These are phyloP conservation scores for Liolophura sinensis DNA, from an alignment of 1,140 invertebrate genomes.

Conservation along the genomic window DNA sequence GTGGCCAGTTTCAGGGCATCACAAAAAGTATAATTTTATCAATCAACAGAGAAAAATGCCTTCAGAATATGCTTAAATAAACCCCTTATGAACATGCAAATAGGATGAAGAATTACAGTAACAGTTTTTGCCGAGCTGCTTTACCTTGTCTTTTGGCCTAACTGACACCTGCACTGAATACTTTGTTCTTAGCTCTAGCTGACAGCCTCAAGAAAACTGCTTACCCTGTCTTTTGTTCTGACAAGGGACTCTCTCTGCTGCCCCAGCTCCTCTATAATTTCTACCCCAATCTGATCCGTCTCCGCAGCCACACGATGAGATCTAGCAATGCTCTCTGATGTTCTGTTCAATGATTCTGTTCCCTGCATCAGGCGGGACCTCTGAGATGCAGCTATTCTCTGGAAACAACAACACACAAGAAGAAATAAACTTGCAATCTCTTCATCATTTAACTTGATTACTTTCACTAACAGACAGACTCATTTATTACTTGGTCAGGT, in stretches of 20 bases:
- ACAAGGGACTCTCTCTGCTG: slow-evolving; percentile 68
- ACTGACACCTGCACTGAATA: not conserved
- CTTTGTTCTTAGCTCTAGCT: not conserved
- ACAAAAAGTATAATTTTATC: no score
- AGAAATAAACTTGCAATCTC: not conserved
- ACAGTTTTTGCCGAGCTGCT: not conserved
- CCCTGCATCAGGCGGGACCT: slow-evolving; percentile 49
- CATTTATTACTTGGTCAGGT: no score
- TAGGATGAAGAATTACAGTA: no score
- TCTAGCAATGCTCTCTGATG: slow-evolving; percentile 69
- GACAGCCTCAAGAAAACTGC: no score
- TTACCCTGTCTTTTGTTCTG: slow-evolving; percentile 63
- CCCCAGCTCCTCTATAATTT: slow-evolving; percentile 72
- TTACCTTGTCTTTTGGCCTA: not conserved
- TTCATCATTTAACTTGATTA: no score
- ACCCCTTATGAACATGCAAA: no score
- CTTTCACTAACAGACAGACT: no score
- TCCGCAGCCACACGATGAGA: slow-evolving; percentile 76
- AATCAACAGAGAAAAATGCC: no score
- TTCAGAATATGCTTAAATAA: no score
- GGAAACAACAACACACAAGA: slow-evolving; percentile 4
- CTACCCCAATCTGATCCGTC: slow-evolving; percentile 77
- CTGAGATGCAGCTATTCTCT: slow-evolving; percentile 47
- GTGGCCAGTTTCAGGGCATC: no score
- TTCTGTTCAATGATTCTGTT: slow-evolving; percentile 63